Percentiles rank a stretch among this genome's conserved stretches.
phyloP scores from a whole-genome alignment of 2,113 vertebrate species.

The Corythornis vintsioides region DNA sequence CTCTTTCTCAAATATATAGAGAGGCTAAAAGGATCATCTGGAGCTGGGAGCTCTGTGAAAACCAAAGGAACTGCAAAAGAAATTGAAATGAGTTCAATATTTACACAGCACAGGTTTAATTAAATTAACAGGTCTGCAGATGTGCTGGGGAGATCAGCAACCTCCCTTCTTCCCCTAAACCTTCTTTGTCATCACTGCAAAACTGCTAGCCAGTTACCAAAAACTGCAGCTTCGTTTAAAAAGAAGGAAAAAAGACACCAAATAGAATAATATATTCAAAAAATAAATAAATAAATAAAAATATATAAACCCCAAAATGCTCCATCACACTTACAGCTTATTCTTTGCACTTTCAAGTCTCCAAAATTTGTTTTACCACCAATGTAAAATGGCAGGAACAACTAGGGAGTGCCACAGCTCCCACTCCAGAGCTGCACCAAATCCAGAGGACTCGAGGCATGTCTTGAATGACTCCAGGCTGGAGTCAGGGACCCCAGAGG shows the following conservation, averaged over 20 bases:
- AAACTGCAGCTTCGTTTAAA: background rate
- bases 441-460: background rate
- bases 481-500: background rate
- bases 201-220: background rate
- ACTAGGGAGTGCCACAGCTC: background rate
- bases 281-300: too few relatives aligned
- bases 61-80: conserved; percentile 49
- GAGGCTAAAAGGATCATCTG: conserved; percentile 43
- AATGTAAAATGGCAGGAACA: background rate
- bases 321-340: background rate
- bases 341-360: background rate
- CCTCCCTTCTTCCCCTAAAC: background rate
- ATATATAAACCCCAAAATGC: background rate
- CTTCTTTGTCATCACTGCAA: background rate
- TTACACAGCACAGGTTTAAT: conserved; percentile 67
- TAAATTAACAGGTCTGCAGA: conserved; percentile 60
- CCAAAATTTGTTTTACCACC: background rate
- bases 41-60: conserved; percentile 61
- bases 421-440: background rate
- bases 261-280: background rate
- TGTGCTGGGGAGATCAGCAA: conserved; percentile 6
- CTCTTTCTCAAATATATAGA: conserved; percentile 21
- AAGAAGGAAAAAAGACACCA: background rate
- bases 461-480: background rate
- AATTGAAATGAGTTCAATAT: conserved; percentile 63